phyloP scores from a whole-genome alignment of 1,140 invertebrate species.

The Dreissena rostriformis region DNA sequence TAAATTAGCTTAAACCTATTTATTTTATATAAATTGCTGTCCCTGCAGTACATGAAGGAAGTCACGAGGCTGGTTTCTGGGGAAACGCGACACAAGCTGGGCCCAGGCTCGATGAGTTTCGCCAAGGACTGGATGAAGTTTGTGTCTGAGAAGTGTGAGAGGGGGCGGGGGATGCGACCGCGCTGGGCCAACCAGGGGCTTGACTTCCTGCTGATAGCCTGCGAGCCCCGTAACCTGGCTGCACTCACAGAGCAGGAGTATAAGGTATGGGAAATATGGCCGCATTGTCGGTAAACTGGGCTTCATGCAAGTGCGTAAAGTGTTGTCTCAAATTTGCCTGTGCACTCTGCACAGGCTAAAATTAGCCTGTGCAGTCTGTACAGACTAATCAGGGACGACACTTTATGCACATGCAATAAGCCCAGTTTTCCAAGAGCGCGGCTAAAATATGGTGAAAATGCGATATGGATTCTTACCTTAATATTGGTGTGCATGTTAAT shows the following conservation, averaged over 20 bases:
- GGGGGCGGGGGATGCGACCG: slow-evolving; percentile 90
- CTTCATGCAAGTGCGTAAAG: too few species aligned
- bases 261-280: slow-evolving; percentile 79
- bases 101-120: slow-evolving; percentile 86
- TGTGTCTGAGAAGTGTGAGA: slow-evolving; percentile 90
- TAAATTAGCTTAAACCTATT: too few species aligned
- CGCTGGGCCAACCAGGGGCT: slow-evolving; percentile 85
- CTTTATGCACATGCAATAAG: too few species aligned
- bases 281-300: too few species aligned
- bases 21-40: slow-evolving; percentile 33
- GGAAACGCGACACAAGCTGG: slow-evolving; percentile 78
- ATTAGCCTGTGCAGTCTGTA: too few species aligned
- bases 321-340: too few species aligned
- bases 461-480: too few species aligned
- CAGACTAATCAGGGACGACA: too few species aligned
- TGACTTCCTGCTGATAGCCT: slow-evolving; percentile 92
- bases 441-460: too few species aligned
- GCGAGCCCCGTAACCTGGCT: slow-evolving; percentile 90
- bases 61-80: slow-evolving; percentile 86
- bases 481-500: too few species aligned
- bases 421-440: too few species aligned
- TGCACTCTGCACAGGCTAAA: too few species aligned
- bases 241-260: slow-evolving; percentile 90
- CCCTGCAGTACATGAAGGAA: slow-evolving; percentile 90
- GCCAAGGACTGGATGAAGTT: slow-evolving; percentile 94